Evolutionary conservation across 23 tunicate species (phyloP), one percentile per base, ranked within the genome.

Genomic region (Diplosoma virens): DNA sequence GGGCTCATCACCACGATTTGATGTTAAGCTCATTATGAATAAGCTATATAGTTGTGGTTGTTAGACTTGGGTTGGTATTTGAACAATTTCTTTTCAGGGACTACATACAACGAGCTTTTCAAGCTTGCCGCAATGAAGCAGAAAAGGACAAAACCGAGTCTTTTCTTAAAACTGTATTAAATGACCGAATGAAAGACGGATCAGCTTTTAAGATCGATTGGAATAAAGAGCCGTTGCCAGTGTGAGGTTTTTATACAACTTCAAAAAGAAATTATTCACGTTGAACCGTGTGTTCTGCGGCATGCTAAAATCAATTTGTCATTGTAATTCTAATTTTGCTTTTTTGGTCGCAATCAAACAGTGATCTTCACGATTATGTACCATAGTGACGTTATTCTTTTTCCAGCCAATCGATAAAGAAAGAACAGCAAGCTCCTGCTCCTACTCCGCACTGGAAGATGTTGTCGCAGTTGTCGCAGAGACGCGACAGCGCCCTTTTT

Each of bases 51-150:
- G 61, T 25, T 4, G 22, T 11, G 23, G 17, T n/a, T 17, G 23
- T 55, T 17, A 9, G 25, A 25, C 5, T 55, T 25, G 6, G 11
- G 20, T 21, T 17, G 17, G 41, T 4, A 3, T 65, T 23, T 32
- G 25, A 4, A 37, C 9, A 7, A 14, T 74, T 28, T 41, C 33
- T 1, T 56, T 72, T 41, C 66, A 95, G 95, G 96, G 97, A 89
- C n/a, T 95, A 95, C 66, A 95, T 95, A 35, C 84, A 93, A 37
- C 66, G 99, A 24, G 89, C 99, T 26, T 95, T 95, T 60, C 87
- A 93, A 50, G 93, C 99, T 50, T 89, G 97, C 52, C 37, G 37
- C 9, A 69, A 63, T 72, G 96, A 95, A 71, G 78, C 73, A 25
- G 91, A 89, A 58, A 95, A 95, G 56, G 96, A 89, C 54, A 80